phyloP scores from a whole-genome alignment of 2,797 vertebrate species.

The Poeciliopsis presidionis region DNA sequence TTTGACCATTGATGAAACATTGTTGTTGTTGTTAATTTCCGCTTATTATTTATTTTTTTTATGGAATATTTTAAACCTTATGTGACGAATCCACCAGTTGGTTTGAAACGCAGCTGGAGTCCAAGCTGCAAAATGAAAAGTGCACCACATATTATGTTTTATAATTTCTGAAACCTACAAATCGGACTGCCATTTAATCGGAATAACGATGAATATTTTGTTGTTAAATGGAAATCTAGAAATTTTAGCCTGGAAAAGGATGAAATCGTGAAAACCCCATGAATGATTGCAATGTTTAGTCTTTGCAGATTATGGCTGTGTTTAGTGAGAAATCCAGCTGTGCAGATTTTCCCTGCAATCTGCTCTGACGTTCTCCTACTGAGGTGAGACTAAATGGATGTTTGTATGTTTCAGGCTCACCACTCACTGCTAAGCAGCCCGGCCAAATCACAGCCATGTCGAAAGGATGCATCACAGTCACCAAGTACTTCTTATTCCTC shows the following conservation, averaged over 20 bases:
- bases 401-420: slow-evolving; percentile 11
- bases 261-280: not conserved
- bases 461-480: slow-evolving; percentile 82
- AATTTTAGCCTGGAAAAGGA: not conserved
- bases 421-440: not conserved
- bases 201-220: not conserved
- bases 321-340: slow-evolving; percentile 43
- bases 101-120: not conserved
- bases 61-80: not conserved
- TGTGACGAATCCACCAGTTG: not conserved
- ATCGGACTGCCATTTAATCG: not conserved
- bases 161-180: not conserved
- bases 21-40: not conserved
- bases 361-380: slow-evolving; percentile 14
- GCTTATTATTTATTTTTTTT: not conserved
- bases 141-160: not conserved
- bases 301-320: slow-evolving; percentile 48
- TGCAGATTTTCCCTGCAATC: slow-evolving; percentile 30
- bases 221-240: not conserved
- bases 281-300: slow-evolving; percentile 3
- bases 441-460: slow-evolving; percentile 73
- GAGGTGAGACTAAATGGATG: slow-evolving; percentile 12
- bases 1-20: no score
- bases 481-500: slow-evolving; percentile 85
- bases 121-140: not conserved